Evolutionary conservation across 2,888 invertebrate genomes (phyloP).

Genomic region (Hipparchia sbordonii): DNA sequence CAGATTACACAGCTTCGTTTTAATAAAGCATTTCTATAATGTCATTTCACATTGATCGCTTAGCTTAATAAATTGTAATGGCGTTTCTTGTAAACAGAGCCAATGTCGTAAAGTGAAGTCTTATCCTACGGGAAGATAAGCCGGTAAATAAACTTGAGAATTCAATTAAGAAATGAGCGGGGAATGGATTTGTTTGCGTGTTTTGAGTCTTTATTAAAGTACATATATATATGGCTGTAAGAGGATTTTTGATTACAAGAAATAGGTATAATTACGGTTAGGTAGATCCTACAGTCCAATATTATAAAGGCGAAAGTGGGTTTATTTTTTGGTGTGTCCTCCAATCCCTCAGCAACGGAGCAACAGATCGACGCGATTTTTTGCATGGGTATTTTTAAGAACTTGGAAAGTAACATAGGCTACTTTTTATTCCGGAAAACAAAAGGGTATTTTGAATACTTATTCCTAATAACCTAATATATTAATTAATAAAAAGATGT

Average conservation of each 20-base stretch:
- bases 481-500: too few relatives aligned
- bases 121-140: constrained; percentile 69
- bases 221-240: constrained; percentile 57
- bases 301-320: too few relatives aligned
- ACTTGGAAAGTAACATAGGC: too few relatives aligned
- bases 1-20: constrained; percentile 32
- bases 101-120: constrained; percentile 66
- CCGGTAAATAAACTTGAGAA: constrained; percentile 77
- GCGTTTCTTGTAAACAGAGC: constrained; percentile 57
- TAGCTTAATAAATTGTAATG: constrained; percentile 38
- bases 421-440: too few relatives aligned
- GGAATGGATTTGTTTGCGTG: constrained; percentile 69
- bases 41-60: constrained; percentile 35
- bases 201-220: constrained; percentile 62
- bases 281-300: too few relatives aligned
- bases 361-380: too few relatives aligned
- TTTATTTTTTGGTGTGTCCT: too few relatives aligned
- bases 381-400: too few relatives aligned
- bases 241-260: constrained; percentile 44
- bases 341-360: too few relatives aligned
- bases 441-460: too few relatives aligned
- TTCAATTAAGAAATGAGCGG: constrained; percentile 78
- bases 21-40: constrained; percentile 37
- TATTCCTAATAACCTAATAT: too few relatives aligned
- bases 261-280: background rate